phyloP scores from a whole-genome alignment of 2,888 invertebrate species.

The Hyposoter dolosus region DNA sequence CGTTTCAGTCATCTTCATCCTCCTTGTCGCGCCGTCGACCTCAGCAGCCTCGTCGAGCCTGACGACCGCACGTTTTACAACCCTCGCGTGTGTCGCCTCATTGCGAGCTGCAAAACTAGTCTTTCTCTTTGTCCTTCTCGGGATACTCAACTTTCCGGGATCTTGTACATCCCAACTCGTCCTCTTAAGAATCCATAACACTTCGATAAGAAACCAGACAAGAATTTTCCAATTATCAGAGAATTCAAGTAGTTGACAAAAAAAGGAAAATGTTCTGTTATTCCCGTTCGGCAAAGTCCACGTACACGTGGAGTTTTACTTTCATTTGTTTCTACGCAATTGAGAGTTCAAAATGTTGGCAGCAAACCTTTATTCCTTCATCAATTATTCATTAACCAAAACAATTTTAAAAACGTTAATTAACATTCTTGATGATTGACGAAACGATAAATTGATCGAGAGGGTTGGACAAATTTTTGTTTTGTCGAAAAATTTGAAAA shows the following conservation, averaged over 20 bases:
- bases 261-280: not conserved
- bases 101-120: slow-evolving; percentile 69
- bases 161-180: slow-evolving; percentile 38
- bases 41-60: slow-evolving; percentile 48
- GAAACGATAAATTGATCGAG: too few species aligned
- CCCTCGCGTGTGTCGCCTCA: slow-evolving; percentile 77
- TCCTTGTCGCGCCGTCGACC: slow-evolving; percentile 15
- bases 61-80: slow-evolving; percentile 71
- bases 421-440: not conserved
- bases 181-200: slow-evolving; percentile 13
- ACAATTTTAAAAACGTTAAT: not conserved
- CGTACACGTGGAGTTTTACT: too few species aligned
- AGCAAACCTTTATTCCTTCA: not conserved
- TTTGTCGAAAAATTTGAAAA: too few species aligned
- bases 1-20: slow-evolving; percentile 29
- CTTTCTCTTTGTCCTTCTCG: slow-evolving; percentile 36
- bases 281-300: not conserved
- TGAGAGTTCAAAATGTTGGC: not conserved
- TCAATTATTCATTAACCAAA: not conserved
- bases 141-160: slow-evolving; percentile 54
- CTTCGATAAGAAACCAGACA: not conserved
- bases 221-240: slow-evolving; percentile 9
- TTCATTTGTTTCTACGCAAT: not conserved
- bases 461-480: too few species aligned
- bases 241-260: not conserved